phyloP scores from a whole-genome alignment of 2,113 vertebrate genomes.

The Calidris pugnax region DNA sequence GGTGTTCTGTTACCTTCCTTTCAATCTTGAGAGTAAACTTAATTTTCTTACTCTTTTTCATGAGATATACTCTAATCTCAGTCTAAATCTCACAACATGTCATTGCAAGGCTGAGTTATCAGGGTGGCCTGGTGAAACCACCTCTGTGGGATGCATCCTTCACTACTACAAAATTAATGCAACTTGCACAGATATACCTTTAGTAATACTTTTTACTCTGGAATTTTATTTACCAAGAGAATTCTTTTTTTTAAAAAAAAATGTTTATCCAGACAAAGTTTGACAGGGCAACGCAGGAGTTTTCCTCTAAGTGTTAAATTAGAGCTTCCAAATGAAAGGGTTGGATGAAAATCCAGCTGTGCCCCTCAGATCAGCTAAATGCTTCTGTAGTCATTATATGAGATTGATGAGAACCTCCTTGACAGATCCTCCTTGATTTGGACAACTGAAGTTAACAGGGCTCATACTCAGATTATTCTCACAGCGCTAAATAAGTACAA shows the following conservation, averaged over 20 bases:
- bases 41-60: not conserved
- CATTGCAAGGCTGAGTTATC: not conserved
- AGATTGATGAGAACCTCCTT: conserved; percentile 59
- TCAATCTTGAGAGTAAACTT: not conserved
- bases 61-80: not conserved
- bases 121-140: not conserved
- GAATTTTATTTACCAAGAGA: conserved; percentile 28
- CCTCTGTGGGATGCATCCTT: not conserved
- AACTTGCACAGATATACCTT: not conserved
- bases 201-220: not conserved
- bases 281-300: conserved; percentile 29
- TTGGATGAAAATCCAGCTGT: conserved; percentile 65
- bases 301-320: conserved; percentile 55
- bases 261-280: conserved; percentile 20
- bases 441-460: conserved; percentile 27
- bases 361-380: conserved; percentile 57
- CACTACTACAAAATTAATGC: not conserved
- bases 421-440: conserved; percentile 56
- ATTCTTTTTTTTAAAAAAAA: not conserved
- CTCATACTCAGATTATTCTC: conserved; percentile 8
- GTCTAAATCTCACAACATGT: not conserved
- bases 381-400: conserved; percentile 44
- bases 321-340: conserved; percentile 48
- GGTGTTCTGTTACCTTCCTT: not conserved
- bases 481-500: not conserved